Conservation (phyloP, 2,113 vertebrate species). For the Petaurus breviceps region DNA sequence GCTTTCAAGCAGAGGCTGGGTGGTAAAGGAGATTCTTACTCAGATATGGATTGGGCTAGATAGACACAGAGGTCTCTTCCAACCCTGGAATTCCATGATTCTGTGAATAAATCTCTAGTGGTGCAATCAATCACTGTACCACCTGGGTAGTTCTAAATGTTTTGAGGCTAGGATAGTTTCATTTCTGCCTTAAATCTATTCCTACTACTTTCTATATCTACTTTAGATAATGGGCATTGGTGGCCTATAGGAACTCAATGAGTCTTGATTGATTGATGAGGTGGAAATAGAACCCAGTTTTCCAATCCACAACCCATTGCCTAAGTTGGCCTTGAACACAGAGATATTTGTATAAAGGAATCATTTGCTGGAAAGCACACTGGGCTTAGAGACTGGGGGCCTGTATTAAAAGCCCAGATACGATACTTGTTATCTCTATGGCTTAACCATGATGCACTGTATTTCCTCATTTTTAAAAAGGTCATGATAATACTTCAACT, state of each 20-base stretch:
- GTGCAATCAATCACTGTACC: not conserved
- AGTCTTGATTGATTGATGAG: constrained; percentile 63
- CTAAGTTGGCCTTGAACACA: not conserved
- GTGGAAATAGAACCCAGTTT: constrained; percentile 60
- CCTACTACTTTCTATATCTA: constrained; percentile 46
- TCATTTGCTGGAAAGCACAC: not conserved
- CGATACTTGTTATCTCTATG: not conserved
- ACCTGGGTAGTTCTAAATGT: not conserved
- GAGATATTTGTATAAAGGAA: not conserved
- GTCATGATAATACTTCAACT: not conserved
- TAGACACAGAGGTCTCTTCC: not conserved
- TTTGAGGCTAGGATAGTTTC: constrained; percentile 61
- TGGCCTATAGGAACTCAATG: constrained; percentile 65
- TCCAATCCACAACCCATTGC: constrained; percentile 38
- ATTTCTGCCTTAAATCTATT: constrained; percentile 30
- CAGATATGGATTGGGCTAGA: not conserved
- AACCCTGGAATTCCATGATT: not conserved
- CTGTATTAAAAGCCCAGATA: not conserved
- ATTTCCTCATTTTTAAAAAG: not conserved
- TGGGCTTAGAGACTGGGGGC: not conserved
- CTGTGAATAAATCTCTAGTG: not conserved
- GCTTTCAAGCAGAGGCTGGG: not conserved
- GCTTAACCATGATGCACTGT: not conserved
- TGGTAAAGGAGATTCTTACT: not conserved
- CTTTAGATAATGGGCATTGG: constrained; percentile 71